Conservation (phyloP, 2,888 invertebrate genomes). For the Teleogryllus oceanicus region DNA sequence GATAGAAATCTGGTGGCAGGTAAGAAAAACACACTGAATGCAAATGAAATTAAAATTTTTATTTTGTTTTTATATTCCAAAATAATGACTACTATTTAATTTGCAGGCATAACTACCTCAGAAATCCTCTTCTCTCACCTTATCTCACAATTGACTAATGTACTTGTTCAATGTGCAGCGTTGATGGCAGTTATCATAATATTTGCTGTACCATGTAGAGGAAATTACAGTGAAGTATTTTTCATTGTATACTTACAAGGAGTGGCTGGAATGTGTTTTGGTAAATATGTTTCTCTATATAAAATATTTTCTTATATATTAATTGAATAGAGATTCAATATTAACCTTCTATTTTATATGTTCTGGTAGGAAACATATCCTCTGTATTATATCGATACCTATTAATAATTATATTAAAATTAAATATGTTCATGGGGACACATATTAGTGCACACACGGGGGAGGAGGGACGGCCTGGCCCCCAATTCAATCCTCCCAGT, state of each 20-base stretch:
- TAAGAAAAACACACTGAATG: conserved; percentile 34
- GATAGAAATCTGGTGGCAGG: conserved; percentile 81
- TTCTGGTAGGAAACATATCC: too few species aligned
- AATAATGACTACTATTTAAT: conserved; percentile 22
- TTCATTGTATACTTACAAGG: conserved; percentile 67
- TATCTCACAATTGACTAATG: conserved; percentile 43
- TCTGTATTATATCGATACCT: too few species aligned
- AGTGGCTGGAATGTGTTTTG: conserved; percentile 81
- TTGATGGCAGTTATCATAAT: conserved; percentile 56
- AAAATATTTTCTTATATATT: background rate
- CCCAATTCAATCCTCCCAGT: too few species aligned
- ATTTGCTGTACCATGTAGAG: conserved; percentile 52
- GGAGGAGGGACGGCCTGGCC: too few species aligned
- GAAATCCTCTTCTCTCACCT: conserved; percentile 82
- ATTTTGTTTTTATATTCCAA: too few species aligned
- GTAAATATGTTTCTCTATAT: conserved; percentile 45
- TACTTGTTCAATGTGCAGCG: conserved; percentile 12
- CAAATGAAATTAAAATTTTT: too few species aligned
- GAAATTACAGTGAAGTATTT: conserved; percentile 18
- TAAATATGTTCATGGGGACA: too few species aligned
- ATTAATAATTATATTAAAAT: too few species aligned
- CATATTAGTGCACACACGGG: too few species aligned
- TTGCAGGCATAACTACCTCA: conserved; percentile 64
- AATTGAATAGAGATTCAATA: too few species aligned
- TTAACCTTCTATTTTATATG: too few species aligned